Evolutionary conservation across 1,140 invertebrate genomes (phyloP), one percentile per base, ranked within the genome.

Genomic region (Brevipalpus yothersi): DNA sequence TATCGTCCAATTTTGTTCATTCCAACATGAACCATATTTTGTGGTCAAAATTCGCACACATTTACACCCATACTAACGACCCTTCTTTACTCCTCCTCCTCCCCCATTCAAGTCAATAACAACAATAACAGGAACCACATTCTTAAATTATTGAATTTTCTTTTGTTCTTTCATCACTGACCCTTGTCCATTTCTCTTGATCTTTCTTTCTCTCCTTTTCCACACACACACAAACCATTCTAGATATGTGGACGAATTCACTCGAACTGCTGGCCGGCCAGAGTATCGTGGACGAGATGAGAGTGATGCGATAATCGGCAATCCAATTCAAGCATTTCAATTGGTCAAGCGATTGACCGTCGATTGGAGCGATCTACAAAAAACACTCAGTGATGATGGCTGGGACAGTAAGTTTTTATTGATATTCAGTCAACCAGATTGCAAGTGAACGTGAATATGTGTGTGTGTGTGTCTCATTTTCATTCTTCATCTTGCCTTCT

Each of bases 301-400:
- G 1, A 63, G 68, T 10, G 72, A 74, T 17, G 65, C 66, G 39
- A 68, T 74, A 51, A 65, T 75, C 11, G 73, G 68, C 3, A 77
- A 77, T 67, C 76, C 76, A 7, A 67, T 77, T 9, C 75, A 76
- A 66, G 73, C 75, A 31, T 77, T 71, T 63, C 69, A 76, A 47
- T 67, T 77, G 54, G 69, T 77, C 43, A 76, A 75, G 65, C 67
- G 72, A 47, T 70, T 77, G 21, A 73, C 73, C 1, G 64, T 73
- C 0, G 72, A 77, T 63, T 76, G 74, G 73, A 68, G 64, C 10
- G 62, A 62, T 19, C 61, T 68, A 21, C 23, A 60, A 31, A 15
- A 63, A 54, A 39, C 17, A 17, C 39, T 64, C 58, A 13, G 13
- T 4, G 54, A 56, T 0, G 58, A 63, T 15, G 57, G 58, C 40